Conservation (phyloP, 2,888 invertebrate species). For the Drosophila macrospina region DNA sequence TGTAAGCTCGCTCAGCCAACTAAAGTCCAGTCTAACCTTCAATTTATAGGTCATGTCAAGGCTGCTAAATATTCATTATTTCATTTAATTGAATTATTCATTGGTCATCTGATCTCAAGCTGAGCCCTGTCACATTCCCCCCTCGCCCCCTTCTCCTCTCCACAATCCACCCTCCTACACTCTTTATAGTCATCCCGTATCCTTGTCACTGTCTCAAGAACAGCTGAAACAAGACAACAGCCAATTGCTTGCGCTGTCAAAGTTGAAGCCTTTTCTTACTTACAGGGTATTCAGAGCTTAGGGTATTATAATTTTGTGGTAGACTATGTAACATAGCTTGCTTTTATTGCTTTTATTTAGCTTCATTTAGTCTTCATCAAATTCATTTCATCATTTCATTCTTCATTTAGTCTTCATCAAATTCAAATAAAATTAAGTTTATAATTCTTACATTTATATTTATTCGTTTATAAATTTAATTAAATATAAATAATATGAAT, state of each 20-base stretch:
- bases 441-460: no score
- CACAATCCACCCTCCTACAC: not conserved
- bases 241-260: conserved; percentile 4
- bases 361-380: no score
- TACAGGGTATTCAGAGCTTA: not conserved
- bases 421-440: no score
- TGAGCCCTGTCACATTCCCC: no score
- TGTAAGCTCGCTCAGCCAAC: not conserved
- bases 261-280: not conserved
- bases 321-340: not conserved
- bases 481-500: no score
- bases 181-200: not conserved
- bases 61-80: conserved; percentile 77
- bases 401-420: no score
- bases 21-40: not conserved
- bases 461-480: no score
- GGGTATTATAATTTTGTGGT: not conserved
- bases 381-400: no score
- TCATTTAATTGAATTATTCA: conserved; percentile 78
- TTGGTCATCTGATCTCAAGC: conserved; percentile 39
- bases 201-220: conserved; percentile 24
- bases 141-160: not conserved
- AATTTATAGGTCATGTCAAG: conserved; percentile 40
- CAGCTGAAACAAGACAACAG: conserved; percentile 6
- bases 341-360: no score